Evolutionary conservation across 2,888 invertebrate species (phyloP), one percentile per base, ranked within the genome.

Genomic region (Meloe dianella): DNA sequence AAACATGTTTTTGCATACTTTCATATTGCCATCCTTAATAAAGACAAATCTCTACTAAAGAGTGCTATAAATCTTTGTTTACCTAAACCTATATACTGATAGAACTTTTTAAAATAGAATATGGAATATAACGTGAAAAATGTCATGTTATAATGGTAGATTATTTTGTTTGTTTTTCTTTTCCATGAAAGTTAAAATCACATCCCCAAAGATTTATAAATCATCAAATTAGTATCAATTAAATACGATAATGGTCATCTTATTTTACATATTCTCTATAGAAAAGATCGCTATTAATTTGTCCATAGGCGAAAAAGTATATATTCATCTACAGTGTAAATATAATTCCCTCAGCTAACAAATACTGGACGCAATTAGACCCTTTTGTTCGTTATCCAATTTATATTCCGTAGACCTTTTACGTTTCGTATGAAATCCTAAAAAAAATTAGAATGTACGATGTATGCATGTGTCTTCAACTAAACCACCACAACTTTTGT

Each of bases 361-460:
- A 22, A 51, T 51, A 51, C 51, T 12, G 22, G 1, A 12, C 2
- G 51, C 51, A 51, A 51, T 51, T 51, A 51, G 51, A 10, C 51
- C 51, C 22, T 51, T 51, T 51, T 51, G 10, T 22, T 8, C 20
- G 22, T 22, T 22, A 22, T 51, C 51, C 51, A 22, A 51, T 51
- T 51, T 51, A 22, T 51, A 51, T 51, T 22, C 51, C 22, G 10
- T 22, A 2, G 51, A 51, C 22, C 22, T 51, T n/a, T 51, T 22
- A 12, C 20, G 9, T 51, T 20, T 51, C 9, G 51, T 47, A 35
- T 9, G 22, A 51, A 51, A 51, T 51, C 61, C 61, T 56, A 20
- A 56, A 62, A n/a, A n/a, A 62, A 62, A 62, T 62, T 62, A 62
- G 61, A 30, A 62, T 62, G 56, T 51, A 62, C 56, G 61, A 30